Conservation (phyloP, 2,888 invertebrate species). For the Barypeithes pellucidus region DNA sequence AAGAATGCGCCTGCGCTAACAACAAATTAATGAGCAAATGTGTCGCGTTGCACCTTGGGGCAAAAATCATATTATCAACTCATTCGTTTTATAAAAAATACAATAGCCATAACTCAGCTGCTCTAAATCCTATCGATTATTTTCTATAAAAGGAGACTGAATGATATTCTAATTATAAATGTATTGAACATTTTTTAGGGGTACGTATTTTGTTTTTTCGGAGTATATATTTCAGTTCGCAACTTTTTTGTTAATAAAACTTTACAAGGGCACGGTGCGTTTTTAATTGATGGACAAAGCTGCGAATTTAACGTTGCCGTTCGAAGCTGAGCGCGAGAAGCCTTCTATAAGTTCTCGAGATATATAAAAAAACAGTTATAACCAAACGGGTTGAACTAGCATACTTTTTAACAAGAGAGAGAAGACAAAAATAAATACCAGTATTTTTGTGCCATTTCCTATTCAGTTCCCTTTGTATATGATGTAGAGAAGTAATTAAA, state of each 20-base stretch:
- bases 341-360: too few species aligned
- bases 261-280: too few species aligned
- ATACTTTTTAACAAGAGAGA: too few species aligned
- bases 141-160: conserved; percentile 13
- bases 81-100: conserved; percentile 24
- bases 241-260: background rate
- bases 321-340: too few species aligned
- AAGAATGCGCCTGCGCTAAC: background rate
- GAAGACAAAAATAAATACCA: too few species aligned
- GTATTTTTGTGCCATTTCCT: too few species aligned
- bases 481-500: too few species aligned
- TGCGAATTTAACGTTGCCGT: too few species aligned
- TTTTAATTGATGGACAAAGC: too few species aligned
- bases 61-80: conserved; percentile 23
- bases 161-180: background rate
- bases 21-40: conserved; percentile 25
- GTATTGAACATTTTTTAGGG: background rate
- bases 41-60: conserved; percentile 32
- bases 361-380: too few species aligned
- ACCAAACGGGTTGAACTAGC: too few species aligned
- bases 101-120: conserved; percentile 2
- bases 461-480: too few species aligned
- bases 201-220: background rate
- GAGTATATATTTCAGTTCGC: background rate
- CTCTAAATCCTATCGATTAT: conserved; percentile 17